Percentiles rank a stretch among this genome's conserved stretches.
Conservation (phyloP, 2,797 vertebrate species). For the Crocidura indochinensis region DNA sequence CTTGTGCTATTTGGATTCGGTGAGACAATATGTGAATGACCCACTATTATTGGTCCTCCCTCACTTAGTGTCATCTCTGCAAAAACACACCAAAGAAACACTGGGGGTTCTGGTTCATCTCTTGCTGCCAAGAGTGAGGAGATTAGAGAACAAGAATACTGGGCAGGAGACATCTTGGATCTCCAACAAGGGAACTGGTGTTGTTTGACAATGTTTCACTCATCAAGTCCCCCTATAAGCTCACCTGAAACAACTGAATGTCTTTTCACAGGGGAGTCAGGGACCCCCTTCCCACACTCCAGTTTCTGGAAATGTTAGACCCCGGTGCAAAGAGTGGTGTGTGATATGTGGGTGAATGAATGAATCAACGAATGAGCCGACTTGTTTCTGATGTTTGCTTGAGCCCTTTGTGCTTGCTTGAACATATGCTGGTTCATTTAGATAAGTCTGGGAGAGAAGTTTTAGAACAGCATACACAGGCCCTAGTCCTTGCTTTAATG, state of each 20-base stretch:
- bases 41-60: too few relatives aligned
- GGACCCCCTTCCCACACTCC: not conserved
- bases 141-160: not conserved
- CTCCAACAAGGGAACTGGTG: slow-evolving; percentile 24
- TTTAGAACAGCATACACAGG: not conserved
- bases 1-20: not conserved
- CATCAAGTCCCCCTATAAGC: not conserved
- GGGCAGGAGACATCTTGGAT: too few relatives aligned
- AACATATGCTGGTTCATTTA: not conserved
- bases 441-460: not conserved
- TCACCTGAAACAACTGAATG: not conserved
- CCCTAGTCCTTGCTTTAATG: not conserved
- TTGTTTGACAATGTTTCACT: slow-evolving; percentile 4
- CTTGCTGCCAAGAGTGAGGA: not conserved
- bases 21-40: too few relatives aligned
- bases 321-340: too few relatives aligned
- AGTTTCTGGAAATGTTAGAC: slow-evolving; percentile 16
- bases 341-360: slow-evolving; percentile 9
- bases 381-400: slow-evolving; percentile 37
- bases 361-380: not conserved
- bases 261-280: not conserved
- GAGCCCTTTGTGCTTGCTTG: not conserved
- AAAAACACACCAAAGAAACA: not conserved
- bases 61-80: not conserved
- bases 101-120: not conserved